Evolutionary conservation across 2,113 vertebrate genomes (phyloP).

Genomic region (Nestor notabilis): DNA sequence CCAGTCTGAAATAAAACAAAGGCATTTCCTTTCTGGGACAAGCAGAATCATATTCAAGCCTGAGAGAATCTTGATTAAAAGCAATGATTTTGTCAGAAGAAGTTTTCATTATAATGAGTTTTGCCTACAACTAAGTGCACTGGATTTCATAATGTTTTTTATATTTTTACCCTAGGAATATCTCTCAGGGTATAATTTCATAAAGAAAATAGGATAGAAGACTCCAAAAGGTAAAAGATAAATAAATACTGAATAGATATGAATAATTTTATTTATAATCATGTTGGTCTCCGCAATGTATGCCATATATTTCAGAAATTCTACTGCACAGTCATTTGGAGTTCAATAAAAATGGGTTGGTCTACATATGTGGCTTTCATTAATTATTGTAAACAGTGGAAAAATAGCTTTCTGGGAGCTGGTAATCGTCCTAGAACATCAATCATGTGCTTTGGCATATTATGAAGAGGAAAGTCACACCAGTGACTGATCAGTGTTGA

Average conservation of each 20-base stretch:
- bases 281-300: not conserved
- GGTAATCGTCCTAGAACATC: not conserved
- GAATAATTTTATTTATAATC: not conserved
- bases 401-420: not conserved
- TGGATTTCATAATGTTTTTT: not conserved
- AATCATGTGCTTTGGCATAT: not conserved
- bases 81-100: not conserved
- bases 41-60: conserved; percentile 14
- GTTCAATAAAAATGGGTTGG: not conserved
- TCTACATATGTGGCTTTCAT: not conserved
- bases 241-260: not conserved
- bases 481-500: not conserved
- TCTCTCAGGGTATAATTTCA: not conserved
- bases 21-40: not conserved
- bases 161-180: not conserved
- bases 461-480: not conserved
- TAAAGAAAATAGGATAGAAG: not conserved
- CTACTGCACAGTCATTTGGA: not conserved
- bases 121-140: not conserved
- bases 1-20: not conserved
- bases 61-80: conserved; percentile 24
- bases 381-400: not conserved
- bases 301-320: not conserved
- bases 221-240: not conserved
- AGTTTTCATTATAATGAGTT: not conserved